Evolutionary conservation across 2,888 invertebrate species (phyloP).

Genomic region (Tachystola acroxantha): DNA sequence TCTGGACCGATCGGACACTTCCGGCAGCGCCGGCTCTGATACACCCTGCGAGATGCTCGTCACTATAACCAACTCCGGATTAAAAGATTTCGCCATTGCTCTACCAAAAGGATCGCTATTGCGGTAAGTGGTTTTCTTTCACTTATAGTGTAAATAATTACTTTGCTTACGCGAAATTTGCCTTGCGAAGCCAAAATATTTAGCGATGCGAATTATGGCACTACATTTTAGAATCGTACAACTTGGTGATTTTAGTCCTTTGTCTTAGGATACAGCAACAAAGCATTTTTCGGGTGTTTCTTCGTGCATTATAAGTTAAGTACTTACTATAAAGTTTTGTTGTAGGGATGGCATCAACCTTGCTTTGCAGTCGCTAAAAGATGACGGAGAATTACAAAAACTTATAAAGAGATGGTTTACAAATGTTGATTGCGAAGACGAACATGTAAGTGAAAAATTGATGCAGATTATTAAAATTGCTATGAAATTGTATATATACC

Average conservation of each 20-base stretch:
- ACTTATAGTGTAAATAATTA: slow-evolving; percentile 3
- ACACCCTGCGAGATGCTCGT: not conserved
- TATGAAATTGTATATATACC: too few species aligned
- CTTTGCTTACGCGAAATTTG: slow-evolving; percentile 4
- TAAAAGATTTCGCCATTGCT: slow-evolving; percentile 86
- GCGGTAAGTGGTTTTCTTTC: slow-evolving; percentile 72
- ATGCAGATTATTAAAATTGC: too few species aligned
- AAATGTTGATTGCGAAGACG: slow-evolving; percentile 23
- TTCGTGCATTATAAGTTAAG: too few species aligned
- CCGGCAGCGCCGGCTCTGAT: too few species aligned
- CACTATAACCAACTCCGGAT: not conserved
- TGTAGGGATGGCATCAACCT: slow-evolving; percentile 92
- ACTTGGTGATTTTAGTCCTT: too few species aligned
- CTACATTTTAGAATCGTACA: too few species aligned
- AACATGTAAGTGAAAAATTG: too few species aligned
- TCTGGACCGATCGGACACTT: slow-evolving; percentile 23
- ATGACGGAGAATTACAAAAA: slow-evolving; percentile 92
- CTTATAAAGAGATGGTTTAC: slow-evolving; percentile 92
- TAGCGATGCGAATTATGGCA: not conserved
- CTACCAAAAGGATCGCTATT: slow-evolving; percentile 94
- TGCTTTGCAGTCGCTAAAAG: slow-evolving; percentile 91
- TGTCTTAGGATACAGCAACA: too few species aligned
- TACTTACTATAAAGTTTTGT: slow-evolving; percentile 14
- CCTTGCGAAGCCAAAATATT: not conserved
- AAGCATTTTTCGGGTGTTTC: too few species aligned